phyloP scores from a whole-genome alignment of 92 coral and sea anemone genomes.

The Porites lobata region DNA sequence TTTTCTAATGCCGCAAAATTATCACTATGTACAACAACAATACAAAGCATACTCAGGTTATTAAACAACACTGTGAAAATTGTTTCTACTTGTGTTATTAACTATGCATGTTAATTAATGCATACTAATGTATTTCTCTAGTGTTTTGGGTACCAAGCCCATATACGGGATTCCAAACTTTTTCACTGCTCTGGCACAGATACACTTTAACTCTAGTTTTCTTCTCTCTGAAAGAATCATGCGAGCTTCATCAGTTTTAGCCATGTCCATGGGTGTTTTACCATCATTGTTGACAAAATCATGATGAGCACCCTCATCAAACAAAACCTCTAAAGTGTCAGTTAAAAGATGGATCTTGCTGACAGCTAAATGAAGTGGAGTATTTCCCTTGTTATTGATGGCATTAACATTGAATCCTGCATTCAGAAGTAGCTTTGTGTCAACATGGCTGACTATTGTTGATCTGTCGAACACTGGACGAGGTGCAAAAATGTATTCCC shows the following conservation, averaged over 20 bases:
- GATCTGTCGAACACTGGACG: background rate
- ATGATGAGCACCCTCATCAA: background rate
- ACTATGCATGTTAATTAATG: constrained; percentile 17
- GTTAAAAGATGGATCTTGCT: background rate
- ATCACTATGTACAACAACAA: too few species aligned
- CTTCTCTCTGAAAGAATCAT: constrained; percentile 47
- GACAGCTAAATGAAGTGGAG: background rate
- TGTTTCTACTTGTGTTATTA: too few species aligned
- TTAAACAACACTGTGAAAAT: too few species aligned
- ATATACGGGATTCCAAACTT: constrained; percentile 51
- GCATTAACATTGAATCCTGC: background rate
- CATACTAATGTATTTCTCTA: constrained; percentile 70
- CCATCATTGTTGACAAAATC: constrained; percentile 58
- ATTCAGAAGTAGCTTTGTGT: too few species aligned
- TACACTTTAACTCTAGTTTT: constrained; percentile 60
- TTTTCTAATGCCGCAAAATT: too few species aligned
- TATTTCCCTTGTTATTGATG: background rate
- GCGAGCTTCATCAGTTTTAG: constrained; percentile 52
- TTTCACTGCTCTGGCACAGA: constrained; percentile 71
- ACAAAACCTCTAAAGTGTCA: background rate
- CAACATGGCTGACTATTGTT: background rate
- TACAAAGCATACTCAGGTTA: too few species aligned
- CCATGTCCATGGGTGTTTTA: constrained; percentile 64
- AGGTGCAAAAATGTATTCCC: too few species aligned
- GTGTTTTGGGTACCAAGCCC: constrained; percentile 74